Percentiles rank a stretch among this genome's conserved stretches.
Evolutionary conservation across 2,888 invertebrate genomes (phyloP).

Genomic region (Electrophaes corylata): DNA sequence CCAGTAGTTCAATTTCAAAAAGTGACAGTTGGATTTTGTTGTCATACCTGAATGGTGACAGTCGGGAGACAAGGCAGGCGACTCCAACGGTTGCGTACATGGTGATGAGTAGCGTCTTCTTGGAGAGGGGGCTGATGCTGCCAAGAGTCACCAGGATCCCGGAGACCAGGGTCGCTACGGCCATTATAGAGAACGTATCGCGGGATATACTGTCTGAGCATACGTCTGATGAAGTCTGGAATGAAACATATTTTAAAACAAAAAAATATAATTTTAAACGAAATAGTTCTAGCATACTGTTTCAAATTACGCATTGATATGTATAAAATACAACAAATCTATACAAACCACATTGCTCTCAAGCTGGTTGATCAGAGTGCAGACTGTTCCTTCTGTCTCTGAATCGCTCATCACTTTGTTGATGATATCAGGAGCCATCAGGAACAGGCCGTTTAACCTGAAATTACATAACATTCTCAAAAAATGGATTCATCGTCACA

Average conservation of each 20-base stretch:
- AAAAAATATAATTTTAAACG: too few species aligned
- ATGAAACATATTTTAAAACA: not conserved
- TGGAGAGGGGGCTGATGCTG: slow-evolving; percentile 64
- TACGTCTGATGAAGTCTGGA: slow-evolving; percentile 48
- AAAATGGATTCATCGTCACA: not conserved
- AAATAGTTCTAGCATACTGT: too few species aligned
- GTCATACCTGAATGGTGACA: slow-evolving; percentile 60
- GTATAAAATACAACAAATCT: slow-evolving; percentile 9
- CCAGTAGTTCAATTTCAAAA: too few species aligned
- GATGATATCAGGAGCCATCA: slow-evolving; percentile 71
- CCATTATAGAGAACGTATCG: slow-evolving; percentile 67
- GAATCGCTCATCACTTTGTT: slow-evolving; percentile 63
- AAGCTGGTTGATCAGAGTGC: slow-evolving; percentile 55
- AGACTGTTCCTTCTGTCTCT: slow-evolving; percentile 55
- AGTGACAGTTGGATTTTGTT: not conserved
- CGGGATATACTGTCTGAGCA: slow-evolving; percentile 67
- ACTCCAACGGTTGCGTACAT: slow-evolving; percentile 62
- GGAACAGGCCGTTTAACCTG: slow-evolving; percentile 71
- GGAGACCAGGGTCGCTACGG: slow-evolving; percentile 65
- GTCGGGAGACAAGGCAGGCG: slow-evolving; percentile 59
- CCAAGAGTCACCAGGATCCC: slow-evolving; percentile 58
- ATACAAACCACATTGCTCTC: slow-evolving; percentile 58
- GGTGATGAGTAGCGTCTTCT: slow-evolving; percentile 60
- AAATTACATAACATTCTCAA: not conserved
- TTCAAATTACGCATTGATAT: too few species aligned